Evolutionary conservation across 2,888 invertebrate genomes (phyloP).

Genomic region (Cephus runcator): DNA sequence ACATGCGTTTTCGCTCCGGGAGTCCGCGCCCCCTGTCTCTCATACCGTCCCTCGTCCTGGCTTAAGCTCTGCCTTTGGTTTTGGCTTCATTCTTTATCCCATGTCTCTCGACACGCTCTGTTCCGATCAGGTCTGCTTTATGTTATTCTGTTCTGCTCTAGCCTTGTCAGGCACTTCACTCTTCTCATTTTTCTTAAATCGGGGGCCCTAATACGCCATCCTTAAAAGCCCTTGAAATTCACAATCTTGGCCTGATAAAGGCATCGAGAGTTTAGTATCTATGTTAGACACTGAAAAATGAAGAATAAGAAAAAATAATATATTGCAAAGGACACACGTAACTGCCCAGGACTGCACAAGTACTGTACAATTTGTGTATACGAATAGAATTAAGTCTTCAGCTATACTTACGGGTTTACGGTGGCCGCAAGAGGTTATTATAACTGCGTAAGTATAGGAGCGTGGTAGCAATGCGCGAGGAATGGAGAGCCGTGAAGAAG

Average conservation of each 20-base stretch:
- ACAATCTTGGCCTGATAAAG: not conserved
- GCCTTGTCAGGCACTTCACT: not conserved
- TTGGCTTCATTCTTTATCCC: not conserved
- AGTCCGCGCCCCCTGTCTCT: slow-evolving; percentile 32
- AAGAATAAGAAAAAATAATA: too few relatives aligned
- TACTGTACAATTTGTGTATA: not conserved
- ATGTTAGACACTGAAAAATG: not conserved
- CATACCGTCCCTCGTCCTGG: slow-evolving; percentile 13
- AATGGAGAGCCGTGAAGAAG: slow-evolving; percentile 26
- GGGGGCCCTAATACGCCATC: not conserved
- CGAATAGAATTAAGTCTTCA: not conserved
- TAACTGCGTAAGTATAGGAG: not conserved
- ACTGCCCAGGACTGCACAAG: not conserved
- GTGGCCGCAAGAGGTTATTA: not conserved
- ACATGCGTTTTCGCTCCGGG: slow-evolving; percentile 47
- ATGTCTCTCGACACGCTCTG: not conserved
- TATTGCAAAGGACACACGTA: not conserved
- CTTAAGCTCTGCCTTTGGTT: not conserved
- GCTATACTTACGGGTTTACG: not conserved
- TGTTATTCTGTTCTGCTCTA: not conserved
- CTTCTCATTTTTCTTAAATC: not conserved
- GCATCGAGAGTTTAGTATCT: not conserved
- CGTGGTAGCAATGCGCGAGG: not conserved
- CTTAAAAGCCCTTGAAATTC: not conserved
- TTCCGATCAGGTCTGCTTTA: not conserved